Evolutionary conservation across 2,888 invertebrate genomes (phyloP).

Genomic region (Diadromus collaris): DNA sequence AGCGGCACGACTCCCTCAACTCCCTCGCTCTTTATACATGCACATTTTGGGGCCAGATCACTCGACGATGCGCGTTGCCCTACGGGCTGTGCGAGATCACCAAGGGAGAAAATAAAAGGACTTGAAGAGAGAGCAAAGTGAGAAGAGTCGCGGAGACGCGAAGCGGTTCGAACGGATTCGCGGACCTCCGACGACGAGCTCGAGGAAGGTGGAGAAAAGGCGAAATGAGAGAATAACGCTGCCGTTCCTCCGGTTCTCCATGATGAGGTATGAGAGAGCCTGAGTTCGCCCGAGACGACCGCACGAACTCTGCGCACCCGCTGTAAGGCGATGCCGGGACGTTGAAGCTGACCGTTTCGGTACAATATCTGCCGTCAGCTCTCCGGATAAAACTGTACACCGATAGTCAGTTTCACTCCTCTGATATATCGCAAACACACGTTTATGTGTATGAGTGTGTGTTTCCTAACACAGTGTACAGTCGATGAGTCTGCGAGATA

Average conservation of each 20-base stretch:
- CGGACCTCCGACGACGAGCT: slow-evolving; percentile 5
- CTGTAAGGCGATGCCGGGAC: not conserved
- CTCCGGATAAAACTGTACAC: slow-evolving; percentile 44
- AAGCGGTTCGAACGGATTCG: slow-evolving; percentile 4
- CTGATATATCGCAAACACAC: not conserved
- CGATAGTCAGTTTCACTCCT: slow-evolving; percentile 46
- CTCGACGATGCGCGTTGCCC: slow-evolving; percentile 41
- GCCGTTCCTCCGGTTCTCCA: slow-evolving; percentile 27
- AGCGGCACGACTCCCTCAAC: slow-evolving; percentile 20
- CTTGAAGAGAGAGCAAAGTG: not conserved
- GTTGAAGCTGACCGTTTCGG: slow-evolving; percentile 45
- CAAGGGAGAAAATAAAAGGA: slow-evolving; percentile 9
- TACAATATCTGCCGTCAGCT: slow-evolving; percentile 35
- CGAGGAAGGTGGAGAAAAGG: slow-evolving; percentile 46
- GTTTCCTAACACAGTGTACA: slow-evolving; percentile 58
- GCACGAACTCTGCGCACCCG: not conserved
- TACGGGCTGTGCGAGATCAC: slow-evolving; percentile 24
- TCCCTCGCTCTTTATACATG: slow-evolving; percentile 22
- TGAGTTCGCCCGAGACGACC: slow-evolving; percentile 39
- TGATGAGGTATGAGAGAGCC: not conserved
- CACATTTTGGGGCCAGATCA: slow-evolving; percentile 54
- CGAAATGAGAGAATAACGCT: slow-evolving; percentile 47
- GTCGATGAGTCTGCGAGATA: slow-evolving; percentile 77
- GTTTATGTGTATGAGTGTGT: not conserved
- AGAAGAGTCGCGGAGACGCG: slow-evolving; percentile 29